These are phyloP conservation scores for Pocillopora meandrina DNA, from an alignment of 92 coral and sea anemone genomes.

Conservation along the genomic window DNA sequence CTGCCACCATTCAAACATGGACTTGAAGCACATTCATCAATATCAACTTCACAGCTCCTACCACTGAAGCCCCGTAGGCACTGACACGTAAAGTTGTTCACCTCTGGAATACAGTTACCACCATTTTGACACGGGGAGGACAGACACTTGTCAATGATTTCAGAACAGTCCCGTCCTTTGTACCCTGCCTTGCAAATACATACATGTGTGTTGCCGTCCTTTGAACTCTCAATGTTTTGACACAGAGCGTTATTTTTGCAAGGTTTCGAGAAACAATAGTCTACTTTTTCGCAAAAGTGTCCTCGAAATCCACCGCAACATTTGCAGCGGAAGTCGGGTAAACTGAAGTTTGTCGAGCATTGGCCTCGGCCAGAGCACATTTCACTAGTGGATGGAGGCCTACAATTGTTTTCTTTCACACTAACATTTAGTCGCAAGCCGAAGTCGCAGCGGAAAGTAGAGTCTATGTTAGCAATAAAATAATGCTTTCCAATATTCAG, in stretches of 20 bases:
- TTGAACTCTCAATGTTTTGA: slow-evolving; percentile 66
- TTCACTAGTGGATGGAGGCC: slow-evolving; percentile 53
- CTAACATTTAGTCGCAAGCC: slow-evolving; percentile 98
- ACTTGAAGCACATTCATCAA: slow-evolving; percentile 79
- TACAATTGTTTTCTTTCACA: slow-evolving; percentile 82
- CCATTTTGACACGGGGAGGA: slow-evolving; percentile 85
- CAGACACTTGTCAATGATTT: slow-evolving; percentile 83
- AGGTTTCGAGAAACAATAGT: slow-evolving; percentile 90
- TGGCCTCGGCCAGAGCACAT: slow-evolving; percentile 85
- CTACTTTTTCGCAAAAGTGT: slow-evolving; percentile 85
- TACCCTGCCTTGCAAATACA: slow-evolving; percentile 88
- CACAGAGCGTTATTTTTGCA: slow-evolving; percentile 88
- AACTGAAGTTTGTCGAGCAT: slow-evolving; percentile 82
- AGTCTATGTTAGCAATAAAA: slow-evolving; percentile 89
- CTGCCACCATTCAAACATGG: slow-evolving; percentile 87
- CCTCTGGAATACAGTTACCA: slow-evolving; percentile 76
- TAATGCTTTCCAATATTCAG: slow-evolving; percentile 77
- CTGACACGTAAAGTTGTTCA: slow-evolving; percentile 82
- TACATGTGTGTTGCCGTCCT: slow-evolving; percentile 59
- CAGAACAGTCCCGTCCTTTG: slow-evolving; percentile 87
- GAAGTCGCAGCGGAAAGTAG: slow-evolving; percentile 93
- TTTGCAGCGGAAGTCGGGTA: slow-evolving; percentile 76
- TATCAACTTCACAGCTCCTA: slow-evolving; percentile 72
- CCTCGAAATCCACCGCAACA: slow-evolving; percentile 99
- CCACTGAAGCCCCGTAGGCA: slow-evolving; percentile 90